phyloP scores from a whole-genome alignment of 2,888 invertebrate species.

The Yponomeuta plumbellus region DNA sequence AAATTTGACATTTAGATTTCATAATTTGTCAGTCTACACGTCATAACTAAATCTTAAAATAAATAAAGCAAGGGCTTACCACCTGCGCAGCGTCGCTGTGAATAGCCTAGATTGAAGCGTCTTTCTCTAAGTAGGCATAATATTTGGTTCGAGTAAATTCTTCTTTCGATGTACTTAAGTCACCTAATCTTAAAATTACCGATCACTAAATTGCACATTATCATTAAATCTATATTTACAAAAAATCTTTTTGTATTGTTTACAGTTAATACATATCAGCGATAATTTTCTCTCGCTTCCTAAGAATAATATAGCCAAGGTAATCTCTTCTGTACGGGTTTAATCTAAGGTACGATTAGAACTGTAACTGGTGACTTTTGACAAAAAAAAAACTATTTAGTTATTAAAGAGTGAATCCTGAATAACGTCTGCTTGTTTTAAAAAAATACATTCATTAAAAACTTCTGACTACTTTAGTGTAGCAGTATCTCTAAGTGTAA shows the following conservation, averaged over 20 bases:
- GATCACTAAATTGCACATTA: slow-evolving; percentile 71
- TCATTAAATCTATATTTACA: slow-evolving; percentile 66
- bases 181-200: slow-evolving; percentile 57
- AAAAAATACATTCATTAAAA: neutral
- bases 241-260: slow-evolving; percentile 50
- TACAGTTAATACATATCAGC: slow-evolving; percentile 58
- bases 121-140: slow-evolving; percentile 12
- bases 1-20: too few species aligned
- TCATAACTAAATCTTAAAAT: too few species aligned
- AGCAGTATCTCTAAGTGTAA: slow-evolving; percentile 39
- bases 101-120: slow-evolving; percentile 37
- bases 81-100: too few species aligned
- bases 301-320: neutral
- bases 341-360: too few species aligned
- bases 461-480: neutral
- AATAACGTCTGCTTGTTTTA: neutral
- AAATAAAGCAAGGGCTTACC: too few species aligned
- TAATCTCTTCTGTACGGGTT: too few species aligned
- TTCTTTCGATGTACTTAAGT: slow-evolving; percentile 36
- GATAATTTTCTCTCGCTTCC: slow-evolving; percentile 27
- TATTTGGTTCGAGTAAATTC: slow-evolving; percentile 16
- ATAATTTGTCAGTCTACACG: too few species aligned
- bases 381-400: neutral
- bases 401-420: neutral
- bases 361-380: neutral